phyloP scores from a whole-genome alignment of 2,888 invertebrate species.

The Sinodicranocentrus sp. region DNA sequence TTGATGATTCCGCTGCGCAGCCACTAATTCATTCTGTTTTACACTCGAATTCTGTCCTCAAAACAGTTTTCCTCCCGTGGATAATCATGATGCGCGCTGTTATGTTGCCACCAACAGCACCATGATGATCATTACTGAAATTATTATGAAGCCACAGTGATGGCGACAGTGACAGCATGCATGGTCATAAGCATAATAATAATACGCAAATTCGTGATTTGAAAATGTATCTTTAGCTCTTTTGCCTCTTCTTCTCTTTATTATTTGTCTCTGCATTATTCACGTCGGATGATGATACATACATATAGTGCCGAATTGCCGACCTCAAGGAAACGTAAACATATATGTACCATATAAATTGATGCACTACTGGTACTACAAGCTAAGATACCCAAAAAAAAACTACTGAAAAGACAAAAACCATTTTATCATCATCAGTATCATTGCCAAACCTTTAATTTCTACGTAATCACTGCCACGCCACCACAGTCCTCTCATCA shows the following conservation, averaged over 20 bases:
- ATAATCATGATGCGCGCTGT: background rate
- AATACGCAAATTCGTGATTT: slow-evolving; percentile 52
- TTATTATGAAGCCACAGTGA: slow-evolving; percentile 2
- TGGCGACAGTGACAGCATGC: background rate
- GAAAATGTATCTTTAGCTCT: background rate
- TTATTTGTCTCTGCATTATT: slow-evolving; percentile 17
- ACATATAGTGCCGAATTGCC: no score
- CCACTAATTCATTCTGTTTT: slow-evolving; percentile 37
- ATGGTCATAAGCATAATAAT: slow-evolving; percentile 5
- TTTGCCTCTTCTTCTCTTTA: background rate
- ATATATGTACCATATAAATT: no score
- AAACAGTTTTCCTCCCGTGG: slow-evolving; percentile 26
- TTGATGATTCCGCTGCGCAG: slow-evolving; percentile 28
- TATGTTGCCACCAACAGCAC: slow-evolving; percentile 17
- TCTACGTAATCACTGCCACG: background rate
- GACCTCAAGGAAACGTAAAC: no score
- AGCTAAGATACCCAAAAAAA: slow-evolving; percentile 2
- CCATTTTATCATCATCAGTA: slow-evolving; percentile 1
- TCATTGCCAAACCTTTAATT: slow-evolving; percentile 18
- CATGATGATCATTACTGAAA: slow-evolving; percentile 18
- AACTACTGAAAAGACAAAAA: slow-evolving; percentile 1
- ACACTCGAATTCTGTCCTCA: slow-evolving; percentile 51
- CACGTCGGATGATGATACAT: no score
- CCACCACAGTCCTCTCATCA: no score
- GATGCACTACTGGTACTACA: slow-evolving; percentile 5